Percentiles rank a stretch among this genome's conserved stretches.
Conservation (phyloP, 23 tunicate genomes). For the Styela plicata region DNA sequence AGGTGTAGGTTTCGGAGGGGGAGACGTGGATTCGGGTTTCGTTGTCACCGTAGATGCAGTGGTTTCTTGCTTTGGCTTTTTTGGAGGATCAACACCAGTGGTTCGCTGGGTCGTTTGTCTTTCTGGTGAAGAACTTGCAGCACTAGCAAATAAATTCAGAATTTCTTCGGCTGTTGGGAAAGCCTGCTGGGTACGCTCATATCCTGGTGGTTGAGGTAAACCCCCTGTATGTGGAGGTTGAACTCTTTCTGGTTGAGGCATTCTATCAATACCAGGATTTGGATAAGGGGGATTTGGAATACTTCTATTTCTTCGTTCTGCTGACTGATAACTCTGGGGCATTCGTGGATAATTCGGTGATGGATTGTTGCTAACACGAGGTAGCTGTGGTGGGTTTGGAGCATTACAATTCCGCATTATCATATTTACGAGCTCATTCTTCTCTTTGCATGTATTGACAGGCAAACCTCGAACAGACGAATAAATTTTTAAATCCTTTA, state of each 20-base stretch:
- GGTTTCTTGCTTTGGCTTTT: not conserved
- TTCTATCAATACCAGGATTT: not conserved
- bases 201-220: constrained; percentile 18
- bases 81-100: not conserved
- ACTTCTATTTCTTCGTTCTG: not conserved
- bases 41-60: not conserved
- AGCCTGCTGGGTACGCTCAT: constrained; percentile 30
- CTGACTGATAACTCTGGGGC: not conserved
- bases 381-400: constrained; percentile 13
- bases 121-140: not conserved
- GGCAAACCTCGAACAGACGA: constrained; percentile 32
- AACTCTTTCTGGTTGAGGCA: not conserved
- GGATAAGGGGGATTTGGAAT: not conserved
- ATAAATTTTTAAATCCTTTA: constrained; percentile 54
- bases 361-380: not conserved
- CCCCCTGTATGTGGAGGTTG: not conserved
- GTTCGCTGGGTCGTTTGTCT: not conserved
- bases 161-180: constrained; percentile 42
- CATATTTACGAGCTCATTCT: constrained; percentile 49
- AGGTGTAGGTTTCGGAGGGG: constrained; percentile 6
- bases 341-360: not conserved
- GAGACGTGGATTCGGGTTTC: not conserved
- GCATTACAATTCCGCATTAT: constrained; percentile 27
- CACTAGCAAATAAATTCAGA: not conserved
- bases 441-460: constrained; percentile 42